Evolutionary conservation across 2,113 vertebrate species (phyloP).

Genomic region (human (Homo sapiens)): DNA sequence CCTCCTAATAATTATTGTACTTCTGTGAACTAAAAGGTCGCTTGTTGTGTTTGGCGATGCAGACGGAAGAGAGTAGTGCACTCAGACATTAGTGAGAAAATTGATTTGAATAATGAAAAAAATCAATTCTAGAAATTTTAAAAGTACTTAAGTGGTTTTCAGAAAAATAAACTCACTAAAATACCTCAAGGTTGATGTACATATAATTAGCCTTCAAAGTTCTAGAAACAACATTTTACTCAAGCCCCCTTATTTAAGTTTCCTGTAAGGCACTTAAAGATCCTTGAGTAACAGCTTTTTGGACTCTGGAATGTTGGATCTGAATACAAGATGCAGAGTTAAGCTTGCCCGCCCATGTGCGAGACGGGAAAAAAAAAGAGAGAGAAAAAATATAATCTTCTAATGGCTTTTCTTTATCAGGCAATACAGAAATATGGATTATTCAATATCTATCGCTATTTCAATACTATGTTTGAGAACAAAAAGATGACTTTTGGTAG

Average conservation of each 20-base stretch:
- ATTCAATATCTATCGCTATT: not conserved
- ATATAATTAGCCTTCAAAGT: conserved; percentile 2
- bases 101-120: not conserved
- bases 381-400: not conserved
- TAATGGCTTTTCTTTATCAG: not conserved
- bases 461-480: not conserved
- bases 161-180: conserved; percentile 31
- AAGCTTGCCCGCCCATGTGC: not conserved
- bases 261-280: not conserved
- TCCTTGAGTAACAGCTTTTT: not conserved
- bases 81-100: not conserved
- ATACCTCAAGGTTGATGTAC: not conserved
- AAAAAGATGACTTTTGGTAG: not conserved
- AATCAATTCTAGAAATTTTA: conserved; percentile 30
- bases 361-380: not conserved
- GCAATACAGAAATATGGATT: not conserved
- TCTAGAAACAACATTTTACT: not conserved
- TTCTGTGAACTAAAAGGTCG: not conserved
- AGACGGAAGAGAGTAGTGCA: not conserved
- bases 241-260: not conserved
- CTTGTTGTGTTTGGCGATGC: not conserved
- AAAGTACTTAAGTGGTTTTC: conserved; percentile 35
- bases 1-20: not conserved
- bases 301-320: not conserved
- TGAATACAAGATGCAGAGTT: not conserved